Percentiles rank a stretch among this genome's conserved stretches.
Evolutionary conservation across 1,140 invertebrate genomes (phyloP).

Genomic region (Drosophila lacteicornis): DNA sequence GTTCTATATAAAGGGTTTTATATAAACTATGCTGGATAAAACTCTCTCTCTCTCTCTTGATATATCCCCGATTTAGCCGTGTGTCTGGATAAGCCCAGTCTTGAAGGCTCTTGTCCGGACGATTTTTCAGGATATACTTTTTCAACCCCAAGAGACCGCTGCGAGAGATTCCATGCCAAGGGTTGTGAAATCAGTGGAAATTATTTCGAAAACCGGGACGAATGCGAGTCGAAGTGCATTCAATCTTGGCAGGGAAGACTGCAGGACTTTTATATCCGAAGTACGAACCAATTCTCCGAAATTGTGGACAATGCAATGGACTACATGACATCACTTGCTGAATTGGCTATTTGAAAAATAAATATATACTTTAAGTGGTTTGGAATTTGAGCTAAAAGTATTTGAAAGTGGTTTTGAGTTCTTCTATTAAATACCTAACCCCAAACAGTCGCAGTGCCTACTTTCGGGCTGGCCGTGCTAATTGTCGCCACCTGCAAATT

Average conservation of each 20-base stretch:
- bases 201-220: neutral
- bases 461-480: slow-evolving; percentile 30
- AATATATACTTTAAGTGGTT: neutral
- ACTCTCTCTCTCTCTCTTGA: too few species aligned
- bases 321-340: neutral
- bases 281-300: neutral
- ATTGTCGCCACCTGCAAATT: slow-evolving; percentile 40
- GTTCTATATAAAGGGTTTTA: neutral
- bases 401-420: too few species aligned
- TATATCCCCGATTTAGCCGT: neutral
- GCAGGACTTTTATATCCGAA: neutral
- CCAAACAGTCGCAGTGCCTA: slow-evolving; percentile 9
- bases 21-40: neutral
- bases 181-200: neutral
- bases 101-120: neutral
- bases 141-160: neutral
- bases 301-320: neutral
- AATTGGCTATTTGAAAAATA: neutral
- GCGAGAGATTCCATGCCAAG: neutral
- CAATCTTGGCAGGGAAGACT: neutral
- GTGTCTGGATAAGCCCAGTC: neutral
- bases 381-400: neutral
- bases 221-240: neutral
- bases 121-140: neutral
- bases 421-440: too few species aligned